These are phyloP conservation scores for Rhynchonycteris naso DNA, from an alignment of 2,797 vertebrate genomes.

Conservation along the genomic window DNA sequence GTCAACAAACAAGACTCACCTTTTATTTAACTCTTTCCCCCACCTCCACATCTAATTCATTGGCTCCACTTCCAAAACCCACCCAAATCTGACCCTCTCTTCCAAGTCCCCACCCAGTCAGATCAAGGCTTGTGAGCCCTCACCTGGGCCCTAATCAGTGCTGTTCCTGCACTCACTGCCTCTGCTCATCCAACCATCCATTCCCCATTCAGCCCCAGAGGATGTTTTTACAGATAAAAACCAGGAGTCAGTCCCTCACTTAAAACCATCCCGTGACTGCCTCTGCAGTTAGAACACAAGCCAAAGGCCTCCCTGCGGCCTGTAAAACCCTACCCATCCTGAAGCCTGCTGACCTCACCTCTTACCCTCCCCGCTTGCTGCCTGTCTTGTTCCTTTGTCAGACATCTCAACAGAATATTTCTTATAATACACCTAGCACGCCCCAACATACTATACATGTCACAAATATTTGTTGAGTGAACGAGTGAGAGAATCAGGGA, in stretches of 20 bases:
- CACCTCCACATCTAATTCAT: neutral
- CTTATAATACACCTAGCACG: fast-evolving
- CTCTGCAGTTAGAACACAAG: neutral
- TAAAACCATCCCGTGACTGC: neutral
- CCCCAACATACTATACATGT: fast-evolving
- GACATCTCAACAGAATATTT: neutral
- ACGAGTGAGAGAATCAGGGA: neutral
- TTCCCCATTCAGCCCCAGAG: neutral
- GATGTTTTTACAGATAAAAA: fast-evolving
- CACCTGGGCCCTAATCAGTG: neutral
- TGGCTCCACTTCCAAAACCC: neutral
- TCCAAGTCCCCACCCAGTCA: neutral
- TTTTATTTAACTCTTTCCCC: neutral
- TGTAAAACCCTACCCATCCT: neutral
- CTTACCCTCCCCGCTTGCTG: neutral
- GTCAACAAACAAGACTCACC: neutral
- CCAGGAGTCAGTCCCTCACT: neutral
- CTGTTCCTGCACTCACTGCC: neutral
- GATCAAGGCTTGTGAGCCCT: neutral
- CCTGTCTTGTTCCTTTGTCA: neutral
- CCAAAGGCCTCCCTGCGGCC: neutral
- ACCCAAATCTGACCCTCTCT: neutral
- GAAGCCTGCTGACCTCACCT: neutral
- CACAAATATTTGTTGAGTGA: neutral
- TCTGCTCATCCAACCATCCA: neutral